Percentiles rank a stretch among this genome's conserved stretches.
Evolutionary conservation across 1,140 invertebrate species (phyloP).

Genomic region (Drosophila orosa): DNA sequence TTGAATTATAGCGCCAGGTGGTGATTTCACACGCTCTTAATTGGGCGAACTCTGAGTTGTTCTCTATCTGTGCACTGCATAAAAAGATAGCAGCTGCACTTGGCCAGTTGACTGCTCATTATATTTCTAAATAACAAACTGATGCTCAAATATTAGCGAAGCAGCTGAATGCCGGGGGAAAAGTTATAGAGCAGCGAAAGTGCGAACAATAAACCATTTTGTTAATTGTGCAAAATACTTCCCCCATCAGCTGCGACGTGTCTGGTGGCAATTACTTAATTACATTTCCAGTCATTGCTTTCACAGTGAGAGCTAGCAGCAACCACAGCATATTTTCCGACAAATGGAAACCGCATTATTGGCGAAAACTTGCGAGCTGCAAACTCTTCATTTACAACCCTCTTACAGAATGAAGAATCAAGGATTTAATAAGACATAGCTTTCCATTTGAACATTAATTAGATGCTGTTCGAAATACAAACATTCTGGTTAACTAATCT

Average conservation of each 20-base stretch:
- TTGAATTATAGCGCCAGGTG: conserved; percentile 9
- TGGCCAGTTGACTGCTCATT: conserved; percentile 11
- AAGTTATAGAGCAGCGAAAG: conserved; percentile 8
- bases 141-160: not conserved
- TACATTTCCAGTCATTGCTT: conserved; percentile 35
- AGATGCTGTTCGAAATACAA: not conserved
- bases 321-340: conserved; percentile 14
- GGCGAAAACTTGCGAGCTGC: not conserved
- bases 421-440: conserved; percentile 20
- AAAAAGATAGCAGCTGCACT: not conserved
- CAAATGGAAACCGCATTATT: conserved; percentile 27
- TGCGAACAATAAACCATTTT: conserved; percentile 33
- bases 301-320: conserved; percentile 8
- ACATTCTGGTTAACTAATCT: not conserved
- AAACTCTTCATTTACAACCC: conserved; percentile 1
- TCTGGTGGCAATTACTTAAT: conserved; percentile 56
- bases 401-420: not conserved
- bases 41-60: not conserved
- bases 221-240: conserved; percentile 8
- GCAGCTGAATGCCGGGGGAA: not conserved
- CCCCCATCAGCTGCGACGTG: conserved; percentile 1
- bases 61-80: not conserved
- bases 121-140: not conserved
- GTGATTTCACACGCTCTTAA: not conserved
- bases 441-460: not conserved